phyloP scores from a whole-genome alignment of 2,113 vertebrate genomes.

The Erinaceus europaeus region DNA sequence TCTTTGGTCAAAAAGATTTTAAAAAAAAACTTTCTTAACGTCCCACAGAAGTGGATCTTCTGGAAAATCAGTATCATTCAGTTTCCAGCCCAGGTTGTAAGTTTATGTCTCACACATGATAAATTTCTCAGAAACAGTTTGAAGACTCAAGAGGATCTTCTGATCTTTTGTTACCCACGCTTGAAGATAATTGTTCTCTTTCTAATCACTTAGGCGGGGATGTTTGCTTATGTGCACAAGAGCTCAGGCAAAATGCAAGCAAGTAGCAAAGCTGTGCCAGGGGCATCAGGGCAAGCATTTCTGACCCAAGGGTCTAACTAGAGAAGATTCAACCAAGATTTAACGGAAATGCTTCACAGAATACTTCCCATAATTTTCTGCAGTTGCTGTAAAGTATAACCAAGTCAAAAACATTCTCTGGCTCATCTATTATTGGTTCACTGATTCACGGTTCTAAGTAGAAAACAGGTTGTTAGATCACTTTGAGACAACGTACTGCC shows the following conservation, averaged over 20 bases:
- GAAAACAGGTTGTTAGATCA: not conserved
- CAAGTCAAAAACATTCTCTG: not conserved
- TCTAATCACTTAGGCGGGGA: too few species aligned
- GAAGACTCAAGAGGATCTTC: not conserved
- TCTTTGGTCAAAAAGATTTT: not conserved
- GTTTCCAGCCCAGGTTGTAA: not conserved
- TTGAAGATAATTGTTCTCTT: not conserved
- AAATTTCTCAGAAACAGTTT: not conserved
- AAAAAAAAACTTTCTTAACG: not conserved
- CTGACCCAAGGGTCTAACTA: rapidly evolving
- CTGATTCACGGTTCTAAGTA: not conserved
- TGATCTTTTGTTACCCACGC: too few species aligned
- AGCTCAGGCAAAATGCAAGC: rapidly evolving
- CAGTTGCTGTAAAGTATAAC: not conserved
- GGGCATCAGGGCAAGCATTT: not conserved
- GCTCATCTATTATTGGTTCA: not conserved
- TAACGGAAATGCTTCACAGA: not conserved
- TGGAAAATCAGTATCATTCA: not conserved
- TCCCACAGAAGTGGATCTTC: not conserved
- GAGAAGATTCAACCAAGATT: not conserved
- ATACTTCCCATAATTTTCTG: not conserved
- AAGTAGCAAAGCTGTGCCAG: rapidly evolving
- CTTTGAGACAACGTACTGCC: not conserved
- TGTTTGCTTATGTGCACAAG: not conserved
- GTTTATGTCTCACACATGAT: not conserved